Evolutionary conservation across 2,113 vertebrate genomes (phyloP).

Genomic region (Eudyptes chrysolophus): DNA sequence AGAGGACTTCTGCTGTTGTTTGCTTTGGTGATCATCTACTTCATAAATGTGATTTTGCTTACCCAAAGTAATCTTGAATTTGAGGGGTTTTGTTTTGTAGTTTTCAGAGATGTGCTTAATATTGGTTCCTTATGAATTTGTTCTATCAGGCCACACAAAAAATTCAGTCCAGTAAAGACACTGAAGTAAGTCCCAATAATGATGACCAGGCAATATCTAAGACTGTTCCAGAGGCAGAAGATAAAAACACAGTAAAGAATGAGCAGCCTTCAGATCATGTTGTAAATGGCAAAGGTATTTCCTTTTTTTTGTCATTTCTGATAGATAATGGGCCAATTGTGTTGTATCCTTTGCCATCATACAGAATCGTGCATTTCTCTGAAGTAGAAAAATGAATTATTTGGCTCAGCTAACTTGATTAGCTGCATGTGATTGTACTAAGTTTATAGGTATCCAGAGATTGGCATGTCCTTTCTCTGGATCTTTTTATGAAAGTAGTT

Average conservation of each 20-base stretch:
- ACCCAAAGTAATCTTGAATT: not conserved
- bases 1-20: not conserved
- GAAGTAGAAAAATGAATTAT: not conserved
- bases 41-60: not conserved
- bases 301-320: not conserved
- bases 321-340: not conserved
- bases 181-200: slow-evolving; percentile 32
- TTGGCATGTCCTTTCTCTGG: not conserved
- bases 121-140: not conserved
- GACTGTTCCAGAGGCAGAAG: slow-evolving; percentile 22
- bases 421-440: not conserved
- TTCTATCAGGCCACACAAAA: slow-evolving; percentile 55
- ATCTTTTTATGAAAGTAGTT: not conserved
- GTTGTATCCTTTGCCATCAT: not conserved
- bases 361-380: not conserved
- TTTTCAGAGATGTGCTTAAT: not conserved
- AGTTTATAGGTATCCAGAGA: not conserved
- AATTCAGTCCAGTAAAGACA: slow-evolving; percentile 57
- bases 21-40: not conserved
- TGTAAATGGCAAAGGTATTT: slow-evolving; percentile 74
- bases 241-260: slow-evolving; percentile 29
- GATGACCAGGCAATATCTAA: slow-evolving; percentile 20
- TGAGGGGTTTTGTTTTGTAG: not conserved
- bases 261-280: slow-evolving; percentile 73
- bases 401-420: not conserved